These are phyloP conservation scores for Numenius phaeopus DNA, from an alignment of 2,797 vertebrate genomes.

Conservation along the genomic window DNA sequence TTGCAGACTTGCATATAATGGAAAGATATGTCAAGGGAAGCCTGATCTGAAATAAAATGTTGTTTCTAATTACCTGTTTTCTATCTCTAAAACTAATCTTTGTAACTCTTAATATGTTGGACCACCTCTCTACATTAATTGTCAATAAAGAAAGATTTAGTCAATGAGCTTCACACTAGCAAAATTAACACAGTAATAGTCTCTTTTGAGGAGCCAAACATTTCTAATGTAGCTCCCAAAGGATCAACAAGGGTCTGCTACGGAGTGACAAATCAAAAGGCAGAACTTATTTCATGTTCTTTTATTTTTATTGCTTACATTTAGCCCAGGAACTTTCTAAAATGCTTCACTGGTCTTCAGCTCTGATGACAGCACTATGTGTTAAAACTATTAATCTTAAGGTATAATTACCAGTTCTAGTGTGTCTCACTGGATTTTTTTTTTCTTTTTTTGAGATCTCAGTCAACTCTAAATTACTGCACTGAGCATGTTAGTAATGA, in stretches of 20 bases:
- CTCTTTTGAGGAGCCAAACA: neutral
- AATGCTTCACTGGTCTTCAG: slow-evolving; percentile 51
- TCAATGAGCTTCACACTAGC: slow-evolving; percentile 31
- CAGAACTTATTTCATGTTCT: slow-evolving; percentile 6
- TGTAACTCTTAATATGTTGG: neutral
- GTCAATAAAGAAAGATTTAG: slow-evolving; percentile 22
- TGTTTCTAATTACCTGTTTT: neutral
- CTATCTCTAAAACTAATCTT: neutral
- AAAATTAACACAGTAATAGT: neutral
- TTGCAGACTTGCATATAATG: neutral
- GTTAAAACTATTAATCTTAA: neutral
- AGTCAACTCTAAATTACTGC: neutral
- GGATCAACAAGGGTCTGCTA: neutral
- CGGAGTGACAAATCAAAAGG: neutral
- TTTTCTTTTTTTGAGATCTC: neutral
- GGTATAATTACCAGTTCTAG: neutral
- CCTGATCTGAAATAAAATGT: neutral
- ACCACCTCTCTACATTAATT: neutral
- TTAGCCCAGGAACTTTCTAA: slow-evolving; percentile 15
- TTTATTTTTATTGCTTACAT: slow-evolving; percentile 19
- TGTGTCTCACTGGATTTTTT: neutral
- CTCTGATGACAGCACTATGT: slow-evolving; percentile 5
- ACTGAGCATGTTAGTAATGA: neutral
- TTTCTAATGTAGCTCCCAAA: neutral
- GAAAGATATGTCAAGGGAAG: neutral